phyloP scores from a whole-genome alignment of 2,888 invertebrate species.

The Neoitamus cyanurus region DNA sequence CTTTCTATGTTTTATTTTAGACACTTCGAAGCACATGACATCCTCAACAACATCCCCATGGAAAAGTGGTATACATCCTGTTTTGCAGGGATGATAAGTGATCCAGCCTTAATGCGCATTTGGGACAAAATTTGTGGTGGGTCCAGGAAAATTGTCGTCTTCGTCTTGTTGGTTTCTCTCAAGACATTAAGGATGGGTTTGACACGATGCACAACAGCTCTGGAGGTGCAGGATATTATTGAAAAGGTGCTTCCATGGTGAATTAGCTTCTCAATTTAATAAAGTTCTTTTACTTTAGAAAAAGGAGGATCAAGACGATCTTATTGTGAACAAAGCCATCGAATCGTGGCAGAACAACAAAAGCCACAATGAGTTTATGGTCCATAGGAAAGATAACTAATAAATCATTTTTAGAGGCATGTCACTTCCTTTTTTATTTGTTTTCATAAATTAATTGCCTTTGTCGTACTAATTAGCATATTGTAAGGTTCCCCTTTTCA shows the following conservation, averaged over 20 bases:
- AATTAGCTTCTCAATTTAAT: neutral
- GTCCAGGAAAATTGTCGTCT: conserved; percentile 83
- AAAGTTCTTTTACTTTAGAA: conserved; percentile 69
- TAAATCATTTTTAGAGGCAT: neutral
- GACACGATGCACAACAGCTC: conserved; percentile 71
- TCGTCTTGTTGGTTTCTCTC: conserved; percentile 79
- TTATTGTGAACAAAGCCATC: conserved; percentile 86
- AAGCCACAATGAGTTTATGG: conserved; percentile 63
- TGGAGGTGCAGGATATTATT: conserved; percentile 74
- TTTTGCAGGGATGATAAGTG: conserved; percentile 83
- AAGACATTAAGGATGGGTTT: conserved; percentile 77
- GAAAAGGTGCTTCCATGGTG: conserved; percentile 67
- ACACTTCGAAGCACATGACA: conserved; percentile 74
- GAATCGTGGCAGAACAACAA: conserved; percentile 89
- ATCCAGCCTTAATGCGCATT: conserved; percentile 81
- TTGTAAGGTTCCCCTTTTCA: no score
- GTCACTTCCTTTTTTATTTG: neutral
- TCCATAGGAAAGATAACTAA: conserved; percentile 52
- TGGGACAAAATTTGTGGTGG: conserved; percentile 92
- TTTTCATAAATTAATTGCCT: no score
- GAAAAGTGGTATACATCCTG: conserved; percentile 84
- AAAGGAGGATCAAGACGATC: conserved; percentile 77
- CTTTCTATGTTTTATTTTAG: conserved; percentile 62
- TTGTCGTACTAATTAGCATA: no score
- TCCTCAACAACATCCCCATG: conserved; percentile 75